A percentile compares a stretch with the other conserved stretches of the same genome.
Evolutionary conservation across 2,888 invertebrate genomes (phyloP).

Genomic region (Himalopsyche japonica): DNA sequence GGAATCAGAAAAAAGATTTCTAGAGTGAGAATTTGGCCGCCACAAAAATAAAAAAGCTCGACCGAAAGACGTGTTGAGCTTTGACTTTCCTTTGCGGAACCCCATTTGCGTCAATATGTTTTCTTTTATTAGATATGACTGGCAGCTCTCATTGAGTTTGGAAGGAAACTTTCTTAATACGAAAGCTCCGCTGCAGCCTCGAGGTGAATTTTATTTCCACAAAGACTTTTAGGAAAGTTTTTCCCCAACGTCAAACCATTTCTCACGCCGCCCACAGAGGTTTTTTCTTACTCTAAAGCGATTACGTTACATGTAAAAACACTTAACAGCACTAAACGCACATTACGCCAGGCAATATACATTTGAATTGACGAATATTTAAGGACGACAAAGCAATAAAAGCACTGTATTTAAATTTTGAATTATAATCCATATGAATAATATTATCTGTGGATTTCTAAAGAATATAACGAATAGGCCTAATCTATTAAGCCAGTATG

Average conservation of each 20-base stretch:
- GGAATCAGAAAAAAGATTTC: not conserved
- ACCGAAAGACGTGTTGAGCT: not conserved
- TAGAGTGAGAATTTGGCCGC: not conserved
- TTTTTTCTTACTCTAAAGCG: not conserved
- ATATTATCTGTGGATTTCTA: too few species aligned
- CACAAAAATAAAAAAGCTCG: not conserved
- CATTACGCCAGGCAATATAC: not conserved
- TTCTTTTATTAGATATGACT: conserved; percentile 6
- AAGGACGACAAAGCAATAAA: not conserved
- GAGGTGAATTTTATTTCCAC: not conserved
- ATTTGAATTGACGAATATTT: not conserved
- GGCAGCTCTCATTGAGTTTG: conserved; percentile 5
- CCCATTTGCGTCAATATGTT: conserved; percentile 6
- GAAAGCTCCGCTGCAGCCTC: not conserved
- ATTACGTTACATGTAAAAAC: not conserved
- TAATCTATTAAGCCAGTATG: too few species aligned
- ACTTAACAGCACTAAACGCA: not conserved
- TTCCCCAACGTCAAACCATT: not conserved
- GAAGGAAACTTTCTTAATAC: not conserved
- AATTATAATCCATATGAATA: not conserved
- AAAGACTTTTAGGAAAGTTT: not conserved
- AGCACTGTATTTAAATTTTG: not conserved
- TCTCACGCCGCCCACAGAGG: not conserved
- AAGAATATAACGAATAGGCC: too few species aligned
- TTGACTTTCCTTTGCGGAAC: not conserved